These are phyloP conservation scores for Melanerpes formicivorus DNA, from an alignment of 2,113 vertebrate genomes.

Conservation along the genomic window DNA sequence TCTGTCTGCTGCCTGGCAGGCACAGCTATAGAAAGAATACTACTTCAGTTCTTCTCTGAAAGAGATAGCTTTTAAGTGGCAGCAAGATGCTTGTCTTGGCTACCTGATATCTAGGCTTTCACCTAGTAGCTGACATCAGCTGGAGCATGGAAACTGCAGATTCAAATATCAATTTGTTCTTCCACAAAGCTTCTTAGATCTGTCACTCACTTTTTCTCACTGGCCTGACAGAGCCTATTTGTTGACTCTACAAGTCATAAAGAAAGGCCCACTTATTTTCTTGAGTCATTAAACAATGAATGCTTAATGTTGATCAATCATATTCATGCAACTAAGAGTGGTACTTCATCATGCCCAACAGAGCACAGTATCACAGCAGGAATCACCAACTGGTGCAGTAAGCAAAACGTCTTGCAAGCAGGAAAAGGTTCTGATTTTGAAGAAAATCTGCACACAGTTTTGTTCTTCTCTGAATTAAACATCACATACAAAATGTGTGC, in stretches of 20 bases:
- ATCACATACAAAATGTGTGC: neutral
- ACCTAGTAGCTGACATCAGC: conserved; percentile 49
- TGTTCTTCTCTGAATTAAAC: neutral
- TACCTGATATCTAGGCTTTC: conserved; percentile 60
- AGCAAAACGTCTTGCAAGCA: neutral
- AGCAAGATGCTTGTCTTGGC: conserved; percentile 68
- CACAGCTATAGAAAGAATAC: conserved; percentile 26
- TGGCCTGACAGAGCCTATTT: conserved; percentile 24
- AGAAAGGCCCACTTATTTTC: conserved; percentile 48
- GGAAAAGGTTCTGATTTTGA: neutral
- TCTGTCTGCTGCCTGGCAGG: conserved; percentile 57
- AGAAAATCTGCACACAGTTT: neutral
- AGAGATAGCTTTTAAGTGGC: conserved; percentile 61
- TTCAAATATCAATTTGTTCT: conserved; percentile 51
- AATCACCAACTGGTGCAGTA: neutral
- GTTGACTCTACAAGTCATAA: conserved; percentile 5
- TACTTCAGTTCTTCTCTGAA: conserved; percentile 60
- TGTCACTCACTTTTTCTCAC: conserved; percentile 50
- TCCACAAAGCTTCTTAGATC: conserved; percentile 35
- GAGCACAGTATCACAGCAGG: neutral
- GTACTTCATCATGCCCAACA: neutral
- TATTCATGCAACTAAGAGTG: neutral
- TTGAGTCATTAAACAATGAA: conserved; percentile 2
- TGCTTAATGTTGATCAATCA: conserved; percentile 2
- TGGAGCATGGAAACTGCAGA: conserved; percentile 42